These are phyloP conservation scores for Pollenia amentaria DNA, from an alignment of 2,888 invertebrate species.

Conservation along the genomic window DNA sequence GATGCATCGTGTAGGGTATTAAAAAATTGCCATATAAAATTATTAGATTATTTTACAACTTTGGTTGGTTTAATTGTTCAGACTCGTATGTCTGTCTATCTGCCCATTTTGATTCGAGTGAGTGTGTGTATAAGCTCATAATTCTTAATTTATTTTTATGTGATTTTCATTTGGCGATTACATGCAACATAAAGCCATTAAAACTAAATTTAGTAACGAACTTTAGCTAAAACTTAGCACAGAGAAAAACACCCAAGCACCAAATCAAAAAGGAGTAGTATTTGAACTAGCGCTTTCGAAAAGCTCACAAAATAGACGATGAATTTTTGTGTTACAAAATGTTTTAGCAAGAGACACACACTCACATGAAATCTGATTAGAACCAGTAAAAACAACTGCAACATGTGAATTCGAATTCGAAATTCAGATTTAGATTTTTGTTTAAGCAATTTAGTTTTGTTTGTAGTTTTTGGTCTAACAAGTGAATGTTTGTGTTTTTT, in stretches of 20 bases:
- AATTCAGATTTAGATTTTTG: constrained; percentile 55
- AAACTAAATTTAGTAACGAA: constrained; percentile 67
- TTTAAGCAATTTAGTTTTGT: constrained; percentile 28
- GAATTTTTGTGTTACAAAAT: constrained; percentile 51
- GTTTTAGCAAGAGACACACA: constrained; percentile 43
- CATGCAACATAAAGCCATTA: constrained; percentile 75
- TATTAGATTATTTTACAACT: constrained; percentile 5
- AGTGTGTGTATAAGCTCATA: constrained; percentile 72
- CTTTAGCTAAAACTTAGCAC: constrained; percentile 53
- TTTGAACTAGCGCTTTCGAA: neutral
- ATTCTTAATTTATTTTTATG: constrained; percentile 82
- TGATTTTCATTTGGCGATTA: constrained; percentile 82
- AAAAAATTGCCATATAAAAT: neutral
- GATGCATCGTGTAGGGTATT: neutral
- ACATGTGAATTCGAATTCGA: constrained; percentile 56
- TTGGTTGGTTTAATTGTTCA: neutral
- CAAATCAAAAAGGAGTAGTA: constrained; percentile 6
- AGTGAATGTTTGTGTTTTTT: constrained; percentile 64
- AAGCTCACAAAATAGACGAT: constrained; percentile 20
- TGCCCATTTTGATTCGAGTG: neutral
- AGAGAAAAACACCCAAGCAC: constrained; percentile 31
- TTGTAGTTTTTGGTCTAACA: constrained; percentile 27
- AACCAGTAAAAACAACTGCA: constrained; percentile 56
- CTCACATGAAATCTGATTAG: constrained; percentile 75
- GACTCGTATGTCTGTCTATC: neutral